Evolutionary conservation across 2,888 invertebrate genomes (phyloP).

Genomic region (Tholera decimalis): DNA sequence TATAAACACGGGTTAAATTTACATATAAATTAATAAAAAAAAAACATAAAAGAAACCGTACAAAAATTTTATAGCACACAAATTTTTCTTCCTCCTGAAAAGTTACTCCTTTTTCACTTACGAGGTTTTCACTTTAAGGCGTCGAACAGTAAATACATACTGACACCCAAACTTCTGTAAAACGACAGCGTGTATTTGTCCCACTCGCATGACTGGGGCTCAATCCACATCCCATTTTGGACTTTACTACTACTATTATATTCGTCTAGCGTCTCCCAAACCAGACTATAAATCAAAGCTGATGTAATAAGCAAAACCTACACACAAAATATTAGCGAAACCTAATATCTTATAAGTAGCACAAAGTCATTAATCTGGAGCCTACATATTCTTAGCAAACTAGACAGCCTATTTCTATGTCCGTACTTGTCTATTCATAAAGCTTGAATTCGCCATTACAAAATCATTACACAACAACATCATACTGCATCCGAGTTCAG

Average conservation of each 20-base stretch:
- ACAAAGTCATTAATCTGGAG: slow-evolving; percentile 50
- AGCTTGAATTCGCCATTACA: slow-evolving; percentile 38
- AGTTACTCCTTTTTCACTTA: no score
- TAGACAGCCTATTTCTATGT: slow-evolving; percentile 21
- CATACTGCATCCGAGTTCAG: slow-evolving; percentile 41
- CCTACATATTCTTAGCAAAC: slow-evolving; percentile 50
- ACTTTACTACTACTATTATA: not conserved
- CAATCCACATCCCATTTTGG: no score
- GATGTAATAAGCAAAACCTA: slow-evolving; percentile 12
- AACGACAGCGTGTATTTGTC: no score
- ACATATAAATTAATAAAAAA: no score
- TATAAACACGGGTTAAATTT: no score
- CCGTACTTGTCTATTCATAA: slow-evolving; percentile 11
- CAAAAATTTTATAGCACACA: no score
- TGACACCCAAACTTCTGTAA: no score
- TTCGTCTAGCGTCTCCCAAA: not conserved
- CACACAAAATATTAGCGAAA: slow-evolving; percentile 13
- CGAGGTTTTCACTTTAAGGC: no score
- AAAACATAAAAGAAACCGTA: no score
- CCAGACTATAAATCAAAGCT: not conserved
- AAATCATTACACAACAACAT: slow-evolving; percentile 43
- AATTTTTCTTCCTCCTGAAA: no score
- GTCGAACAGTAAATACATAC: no score
- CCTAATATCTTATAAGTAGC: slow-evolving; percentile 34
- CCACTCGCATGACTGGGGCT: no score